These are phyloP conservation scores for human DNA, from an alignment of 2,113 vertebrate species.

Conservation along the genomic window DNA sequence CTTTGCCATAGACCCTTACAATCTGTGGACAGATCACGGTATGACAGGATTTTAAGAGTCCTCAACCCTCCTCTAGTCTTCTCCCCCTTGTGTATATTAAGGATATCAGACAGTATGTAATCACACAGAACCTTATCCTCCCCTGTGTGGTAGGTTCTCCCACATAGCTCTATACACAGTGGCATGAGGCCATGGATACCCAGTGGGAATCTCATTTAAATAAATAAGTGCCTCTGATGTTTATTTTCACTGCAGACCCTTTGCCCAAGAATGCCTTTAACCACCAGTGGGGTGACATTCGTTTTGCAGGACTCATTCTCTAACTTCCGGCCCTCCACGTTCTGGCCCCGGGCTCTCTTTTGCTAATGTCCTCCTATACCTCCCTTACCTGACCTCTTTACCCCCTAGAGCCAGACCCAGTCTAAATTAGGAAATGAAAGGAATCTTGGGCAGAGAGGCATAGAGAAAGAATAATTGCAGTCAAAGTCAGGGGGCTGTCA, in stretches of 20 bases:
- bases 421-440: background rate
- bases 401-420: background rate
- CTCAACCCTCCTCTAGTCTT: background rate
- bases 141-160: background rate
- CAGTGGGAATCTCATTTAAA: background rate
- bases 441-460: background rate
- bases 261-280: background rate
- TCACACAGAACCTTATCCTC: background rate
- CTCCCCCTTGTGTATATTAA: background rate
- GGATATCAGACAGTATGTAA: slow-evolving; percentile 19
- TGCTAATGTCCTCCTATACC: background rate
- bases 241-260: background rate
- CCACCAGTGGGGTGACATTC: background rate
- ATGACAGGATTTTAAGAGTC: background rate
- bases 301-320: slow-evolving; percentile 12
- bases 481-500: background rate
- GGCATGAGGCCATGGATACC: background rate
- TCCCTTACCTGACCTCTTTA: background rate
- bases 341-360: background rate
- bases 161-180: background rate
- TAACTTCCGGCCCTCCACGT: background rate
- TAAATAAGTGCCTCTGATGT: background rate
- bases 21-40: background rate
- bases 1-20: background rate
- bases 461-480: background rate